Evolutionary conservation across 1,140 invertebrate species (phyloP), one percentile per base, ranked within the genome.

Genomic region (Drosophila parvula): DNA sequence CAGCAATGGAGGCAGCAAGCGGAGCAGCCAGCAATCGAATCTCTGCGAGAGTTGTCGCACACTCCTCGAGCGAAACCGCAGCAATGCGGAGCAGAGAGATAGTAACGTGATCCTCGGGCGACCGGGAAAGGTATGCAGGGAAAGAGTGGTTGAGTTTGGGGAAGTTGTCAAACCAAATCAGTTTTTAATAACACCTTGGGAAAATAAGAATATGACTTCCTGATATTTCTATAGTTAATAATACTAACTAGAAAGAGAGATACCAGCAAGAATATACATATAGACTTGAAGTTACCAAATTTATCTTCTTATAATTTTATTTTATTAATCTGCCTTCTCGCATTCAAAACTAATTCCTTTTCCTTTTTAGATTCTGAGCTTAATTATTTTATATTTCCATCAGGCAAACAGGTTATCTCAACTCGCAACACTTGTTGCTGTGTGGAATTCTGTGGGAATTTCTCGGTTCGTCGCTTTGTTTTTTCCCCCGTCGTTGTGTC

Each of bases 1-100:
- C 55, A 60, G 75, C 50, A 60, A 44, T 9, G 57, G 64, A 10
- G 51, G 70, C 50, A 68, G 32, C 47, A 74, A 73, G 16, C 64
- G 70, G 8, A 74, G 56, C 48, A 78, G 68, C 55, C 63, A 76
- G 55, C 56, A 77, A 47, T 30, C 71, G 59, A 85, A 90, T 85
- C 78, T 91, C 56, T 91, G 90, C 57, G 79, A 91, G 48, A 88
- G 76, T 65, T 91, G 90, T 62, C 79, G 79, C 44, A 83, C 53
- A 65, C 77, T 91, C 45, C 74, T 91, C 34, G 73, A 91, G 61
- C 59, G 69, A 51, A 91, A 90, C 80, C 79, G 74, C 64, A 90
- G 79, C 60, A 91, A 90, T 83, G 58, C 78, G 22, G 82, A 85
- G 51, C 70, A 68, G 59, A 85, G 53, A 27, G 44, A 63, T 44